Conservation (phyloP, 1,140 invertebrate genomes). For the Eupristina koningsbergeri region DNA sequence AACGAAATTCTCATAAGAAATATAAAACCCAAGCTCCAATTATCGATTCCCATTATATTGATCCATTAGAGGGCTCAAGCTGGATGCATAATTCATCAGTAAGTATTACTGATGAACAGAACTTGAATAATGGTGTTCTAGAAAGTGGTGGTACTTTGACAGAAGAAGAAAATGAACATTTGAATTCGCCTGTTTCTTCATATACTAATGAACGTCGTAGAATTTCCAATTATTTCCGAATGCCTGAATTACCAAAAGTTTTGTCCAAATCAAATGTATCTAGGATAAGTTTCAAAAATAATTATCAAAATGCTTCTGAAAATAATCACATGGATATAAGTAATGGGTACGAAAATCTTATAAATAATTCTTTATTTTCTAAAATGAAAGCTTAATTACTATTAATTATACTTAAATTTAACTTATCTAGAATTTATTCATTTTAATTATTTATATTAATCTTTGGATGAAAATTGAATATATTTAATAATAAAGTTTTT, state of each 20-base stretch:
- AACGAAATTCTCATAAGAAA: background rate
- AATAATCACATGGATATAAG: background rate
- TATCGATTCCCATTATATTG: constrained; percentile 52
- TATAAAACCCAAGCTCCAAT: background rate
- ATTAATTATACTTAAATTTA: too few relatives aligned
- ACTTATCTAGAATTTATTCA: too few relatives aligned
- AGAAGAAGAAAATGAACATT: background rate
- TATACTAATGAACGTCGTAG: background rate
- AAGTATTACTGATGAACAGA: background rate
- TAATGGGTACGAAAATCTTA: background rate
- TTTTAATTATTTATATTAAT: too few relatives aligned
- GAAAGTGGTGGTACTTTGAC: background rate
- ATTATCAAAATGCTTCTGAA: background rate
- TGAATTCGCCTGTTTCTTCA: constrained; percentile 1
- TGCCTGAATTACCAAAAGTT: constrained; percentile 10
- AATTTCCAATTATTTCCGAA: constrained; percentile 4
- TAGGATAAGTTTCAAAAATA: background rate
- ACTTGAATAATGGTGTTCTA: background rate
- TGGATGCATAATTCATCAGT: constrained; percentile 60
- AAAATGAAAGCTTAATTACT: too few relatives aligned
- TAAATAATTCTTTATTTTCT: background rate
- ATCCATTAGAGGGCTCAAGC: constrained; percentile 69
- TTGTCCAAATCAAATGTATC: background rate
- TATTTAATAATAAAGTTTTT: too few relatives aligned
- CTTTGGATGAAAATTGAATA: too few relatives aligned